These are phyloP conservation scores for Magallana nippona DNA, from an alignment of 2,888 invertebrate species.

Conservation along the genomic window DNA sequence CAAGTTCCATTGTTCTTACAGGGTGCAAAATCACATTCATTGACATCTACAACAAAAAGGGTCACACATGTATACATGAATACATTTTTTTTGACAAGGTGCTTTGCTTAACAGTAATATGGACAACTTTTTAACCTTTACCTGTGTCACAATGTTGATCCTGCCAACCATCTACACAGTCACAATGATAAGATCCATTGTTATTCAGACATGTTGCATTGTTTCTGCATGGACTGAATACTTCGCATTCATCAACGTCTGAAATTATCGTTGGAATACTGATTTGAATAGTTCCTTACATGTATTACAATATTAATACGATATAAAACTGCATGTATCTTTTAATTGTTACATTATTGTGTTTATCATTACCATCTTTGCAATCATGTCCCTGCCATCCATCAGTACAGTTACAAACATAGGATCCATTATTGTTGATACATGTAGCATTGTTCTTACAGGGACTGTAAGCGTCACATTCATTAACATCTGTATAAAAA, in stretches of 20 bases:
- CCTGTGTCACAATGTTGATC: constrained; percentile 3
- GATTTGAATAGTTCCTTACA: too few relatives aligned
- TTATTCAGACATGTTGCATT: constrained; percentile 64
- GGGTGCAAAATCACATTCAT: constrained; percentile 46
- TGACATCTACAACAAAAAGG: constrained; percentile 46
- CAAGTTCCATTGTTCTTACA: constrained; percentile 49
- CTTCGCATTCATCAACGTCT: constrained; percentile 21
- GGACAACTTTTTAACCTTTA: background rate
- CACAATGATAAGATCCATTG: constrained; percentile 8
- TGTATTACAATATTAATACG: too few relatives aligned
- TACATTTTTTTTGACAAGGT: too few relatives aligned
- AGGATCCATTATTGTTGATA: constrained; percentile 44
- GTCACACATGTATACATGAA: background rate
- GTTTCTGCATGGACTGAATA: constrained; percentile 16
- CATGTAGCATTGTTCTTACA: constrained; percentile 48
- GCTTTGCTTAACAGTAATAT: background rate
- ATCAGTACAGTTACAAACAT: constrained; percentile 43
- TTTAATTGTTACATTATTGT: too few relatives aligned
- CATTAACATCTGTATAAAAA: constrained; percentile 42
- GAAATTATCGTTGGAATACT: background rate
- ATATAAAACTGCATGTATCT: too few relatives aligned
- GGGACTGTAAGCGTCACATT: constrained; percentile 36
- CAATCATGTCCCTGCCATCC: constrained; percentile 49
- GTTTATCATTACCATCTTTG: constrained; percentile 34
- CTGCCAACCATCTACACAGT: constrained; percentile 23